Base-by-base conservation (phyloP, 2,888 invertebrate species). In the Luffia ferchaultella region DNA sequence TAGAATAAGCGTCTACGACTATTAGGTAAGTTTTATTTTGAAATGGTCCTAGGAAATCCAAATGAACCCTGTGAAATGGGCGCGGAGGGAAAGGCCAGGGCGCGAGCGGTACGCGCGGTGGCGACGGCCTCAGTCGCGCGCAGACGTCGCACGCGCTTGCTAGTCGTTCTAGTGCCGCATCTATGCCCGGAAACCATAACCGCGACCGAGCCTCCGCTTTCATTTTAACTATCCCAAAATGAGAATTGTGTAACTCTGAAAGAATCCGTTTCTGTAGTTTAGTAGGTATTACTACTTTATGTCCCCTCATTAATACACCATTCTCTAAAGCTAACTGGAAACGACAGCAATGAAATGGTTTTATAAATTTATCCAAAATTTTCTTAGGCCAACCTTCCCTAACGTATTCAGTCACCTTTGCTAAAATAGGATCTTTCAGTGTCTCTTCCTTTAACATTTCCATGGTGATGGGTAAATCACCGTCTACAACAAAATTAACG, bases 141-240 rank as follows among this genome's bases (percentile, higher is more conserved):
- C 48, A 48, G n/a, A 42, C 16, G 2, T 42, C 20, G 16, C 50
- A 50, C 3, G 2, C 3, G 15, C 18, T 15, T 18, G 16, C n/a
- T 16, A 45, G n/a, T n/a, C 18, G 17, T 2, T 50, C 45, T 17
- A 45, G 2, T 52, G 1, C 49, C 16, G 48, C 43, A 47, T 58
- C 58, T 15, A 60, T 52, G 5, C 54, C 56, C 40, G 61, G 59
- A 41, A 58, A 61, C 59, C 61, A 60, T 42, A 61, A 53, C 9
- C 60, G 43, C 1, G 53, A 52, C 1, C 61, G 53, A 5, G 59
- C 60, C 51, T 60, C 60, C 3, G 57, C 55, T 53, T 62, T 62
- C 1, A 53, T 59, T 52, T 61, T 62, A 1, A 60, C 57, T 5
- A 61, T 58, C 0, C 62, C 61, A 15, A 60, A 49, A 53, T 62